These are phyloP conservation scores for Aethes cnicana DNA, from an alignment of 2,888 invertebrate genomes.

Conservation along the genomic window DNA sequence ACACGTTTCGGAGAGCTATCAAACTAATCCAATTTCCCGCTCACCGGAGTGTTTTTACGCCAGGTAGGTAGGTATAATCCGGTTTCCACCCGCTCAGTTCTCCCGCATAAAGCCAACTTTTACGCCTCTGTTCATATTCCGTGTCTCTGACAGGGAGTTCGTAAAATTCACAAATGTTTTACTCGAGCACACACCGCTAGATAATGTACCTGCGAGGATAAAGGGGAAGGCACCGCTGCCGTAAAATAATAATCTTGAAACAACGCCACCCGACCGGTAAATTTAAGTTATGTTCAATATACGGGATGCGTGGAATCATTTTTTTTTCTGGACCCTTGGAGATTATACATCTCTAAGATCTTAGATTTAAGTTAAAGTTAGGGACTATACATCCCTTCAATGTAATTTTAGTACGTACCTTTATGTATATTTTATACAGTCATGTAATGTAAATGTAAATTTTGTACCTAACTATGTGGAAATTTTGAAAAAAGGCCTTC, in stretches of 20 bases:
- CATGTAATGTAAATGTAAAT: too few species aligned
- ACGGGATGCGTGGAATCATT: slow-evolving; percentile 1
- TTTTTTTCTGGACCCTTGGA: not conserved
- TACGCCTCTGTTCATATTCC: slow-evolving; percentile 42
- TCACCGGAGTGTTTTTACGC: not conserved
- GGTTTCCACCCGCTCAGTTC: slow-evolving; percentile 17
- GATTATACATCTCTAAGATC: too few species aligned
- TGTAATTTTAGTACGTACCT: too few species aligned
- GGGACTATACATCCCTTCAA: too few species aligned
- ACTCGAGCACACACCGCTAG: not conserved
- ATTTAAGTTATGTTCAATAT: not conserved
- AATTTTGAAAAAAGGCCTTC: too few species aligned
- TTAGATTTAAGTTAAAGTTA: too few species aligned
- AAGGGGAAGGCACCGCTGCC: slow-evolving; percentile 1
- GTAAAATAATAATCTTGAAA: slow-evolving; percentile 1
- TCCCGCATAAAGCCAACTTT: slow-evolving; percentile 35
- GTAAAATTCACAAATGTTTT: slow-evolving; percentile 37
- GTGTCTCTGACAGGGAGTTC: slow-evolving; percentile 37
- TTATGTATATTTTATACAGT: too few species aligned
- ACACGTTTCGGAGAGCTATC: too few species aligned
- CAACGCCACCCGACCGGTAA: slow-evolving; percentile 2
- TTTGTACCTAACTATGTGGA: too few species aligned
- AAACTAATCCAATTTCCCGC: too few species aligned
- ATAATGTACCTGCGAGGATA: slow-evolving; percentile 7
- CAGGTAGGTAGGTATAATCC: slow-evolving; percentile 12